Evolutionary conservation across 1,140 invertebrate species (phyloP).

Genomic region (Lepidostoma basale): DNA sequence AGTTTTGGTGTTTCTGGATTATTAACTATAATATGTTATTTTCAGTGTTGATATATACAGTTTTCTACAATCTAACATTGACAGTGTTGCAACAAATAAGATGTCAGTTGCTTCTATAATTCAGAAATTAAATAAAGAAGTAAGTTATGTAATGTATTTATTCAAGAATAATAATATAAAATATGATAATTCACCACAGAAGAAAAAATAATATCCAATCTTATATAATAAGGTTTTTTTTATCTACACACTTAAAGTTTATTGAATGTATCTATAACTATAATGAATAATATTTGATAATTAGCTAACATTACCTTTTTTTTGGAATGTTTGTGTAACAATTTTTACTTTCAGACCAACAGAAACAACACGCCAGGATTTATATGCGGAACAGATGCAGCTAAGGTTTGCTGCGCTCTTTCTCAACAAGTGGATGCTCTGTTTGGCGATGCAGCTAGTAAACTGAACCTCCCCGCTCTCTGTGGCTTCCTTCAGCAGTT

Average conservation of each 20-base stretch:
- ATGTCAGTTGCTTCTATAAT: slow-evolving; percentile 61
- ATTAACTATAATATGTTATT: slow-evolving; percentile 41
- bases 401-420: slow-evolving; percentile 84
- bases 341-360: slow-evolving; percentile 37
- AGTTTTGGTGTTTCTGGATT: too few species aligned
- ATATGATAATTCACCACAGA: neutral
- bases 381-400: slow-evolving; percentile 79
- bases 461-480: slow-evolving; percentile 84
- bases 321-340: too few species aligned
- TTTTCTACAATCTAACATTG: slow-evolving; percentile 75
- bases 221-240: neutral
- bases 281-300: too few species aligned
- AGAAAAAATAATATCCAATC: neutral
- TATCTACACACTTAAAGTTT: too few species aligned
- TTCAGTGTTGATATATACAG: slow-evolving; percentile 81
- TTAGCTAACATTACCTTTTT: neutral
- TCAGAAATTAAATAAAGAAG: slow-evolving; percentile 59
- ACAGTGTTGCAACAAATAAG: slow-evolving; percentile 64
- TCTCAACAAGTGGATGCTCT: slow-evolving; percentile 85
- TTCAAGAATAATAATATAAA: too few species aligned
- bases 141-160: too few species aligned
- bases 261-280: too few species aligned
- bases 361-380: slow-evolving; percentile 66
- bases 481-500: slow-evolving; percentile 80
- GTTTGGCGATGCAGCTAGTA: slow-evolving; percentile 84